These are phyloP conservation scores for Nephila pilipes DNA, from an alignment of 1,140 invertebrate genomes.

Conservation along the genomic window DNA sequence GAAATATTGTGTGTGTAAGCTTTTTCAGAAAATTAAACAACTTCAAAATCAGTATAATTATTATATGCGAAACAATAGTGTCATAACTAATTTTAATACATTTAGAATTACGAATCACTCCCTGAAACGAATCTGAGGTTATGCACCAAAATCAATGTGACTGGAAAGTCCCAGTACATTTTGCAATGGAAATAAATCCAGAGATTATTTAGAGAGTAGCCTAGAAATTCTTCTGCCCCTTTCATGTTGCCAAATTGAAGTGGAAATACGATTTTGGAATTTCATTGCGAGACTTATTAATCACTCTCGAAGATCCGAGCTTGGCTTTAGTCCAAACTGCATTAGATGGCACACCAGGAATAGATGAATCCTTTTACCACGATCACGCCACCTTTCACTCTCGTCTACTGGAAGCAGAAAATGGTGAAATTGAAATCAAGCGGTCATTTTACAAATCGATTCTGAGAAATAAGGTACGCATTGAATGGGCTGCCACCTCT, in stretches of 20 bases:
- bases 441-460: neutral
- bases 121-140: too few species aligned
- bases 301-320: neutral
- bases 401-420: neutral
- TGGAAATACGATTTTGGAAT: neutral
- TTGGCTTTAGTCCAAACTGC: neutral
- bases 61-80: too few species aligned
- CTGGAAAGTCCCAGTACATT: neutral
- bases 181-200: neutral
- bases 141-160: too few species aligned
- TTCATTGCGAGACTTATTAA: neutral
- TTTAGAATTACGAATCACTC: too few species aligned
- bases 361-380: neutral
- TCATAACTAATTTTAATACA: too few species aligned
- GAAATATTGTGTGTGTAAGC: too few species aligned
- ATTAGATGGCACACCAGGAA: neutral
- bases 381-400: neutral
- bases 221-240: neutral
- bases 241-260: neutral
- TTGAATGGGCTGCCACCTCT: neutral
- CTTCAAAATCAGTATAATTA: too few species aligned
- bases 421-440: neutral
- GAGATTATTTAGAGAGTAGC: neutral
- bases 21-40: too few species aligned
- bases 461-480: neutral